Evolutionary conservation across 2,797 vertebrate genomes (phyloP).

Genomic region (Mallotus villosus): DNA sequence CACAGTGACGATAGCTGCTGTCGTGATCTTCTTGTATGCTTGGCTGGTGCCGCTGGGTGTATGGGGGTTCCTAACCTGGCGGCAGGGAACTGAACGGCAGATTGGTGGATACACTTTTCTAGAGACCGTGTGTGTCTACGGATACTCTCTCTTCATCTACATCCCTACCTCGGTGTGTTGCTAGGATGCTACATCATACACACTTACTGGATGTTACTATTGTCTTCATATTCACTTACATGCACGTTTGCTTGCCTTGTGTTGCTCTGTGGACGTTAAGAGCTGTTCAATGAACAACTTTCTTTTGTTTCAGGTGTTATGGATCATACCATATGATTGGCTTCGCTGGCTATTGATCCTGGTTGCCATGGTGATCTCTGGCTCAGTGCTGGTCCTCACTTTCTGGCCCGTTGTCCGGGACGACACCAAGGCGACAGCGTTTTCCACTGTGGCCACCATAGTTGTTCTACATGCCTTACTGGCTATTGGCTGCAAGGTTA

Average conservation of each 20-base stretch:
- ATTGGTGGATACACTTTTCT: constrained; percentile 79
- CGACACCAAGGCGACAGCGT: constrained; percentile 74
- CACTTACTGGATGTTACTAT: background rate
- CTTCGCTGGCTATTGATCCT: constrained; percentile 80
- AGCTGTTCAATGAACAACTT: background rate
- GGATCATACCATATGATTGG: constrained; percentile 78
- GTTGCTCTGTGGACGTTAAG: background rate
- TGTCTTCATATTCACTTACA: background rate
- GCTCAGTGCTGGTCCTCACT: constrained; percentile 78
- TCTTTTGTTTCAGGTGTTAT: constrained; percentile 74
- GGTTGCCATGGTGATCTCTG: constrained; percentile 78
- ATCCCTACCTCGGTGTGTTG: constrained; percentile 85
- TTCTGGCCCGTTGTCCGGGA: constrained; percentile 83
- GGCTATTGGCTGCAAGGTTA: constrained; percentile 85
- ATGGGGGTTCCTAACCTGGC: constrained; percentile 88
- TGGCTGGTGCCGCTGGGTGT: constrained; percentile 83
- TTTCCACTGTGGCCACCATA: constrained; percentile 68
- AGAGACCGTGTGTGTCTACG: constrained; percentile 87
- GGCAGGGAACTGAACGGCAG: constrained; percentile 69
- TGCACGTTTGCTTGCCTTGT: background rate
- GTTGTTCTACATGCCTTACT: constrained; percentile 80
- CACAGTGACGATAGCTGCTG: constrained; percentile 79
- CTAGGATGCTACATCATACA: too few relatives aligned
- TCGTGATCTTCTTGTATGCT: constrained; percentile 83
- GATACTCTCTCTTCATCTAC: constrained; percentile 87